Evolutionary conservation across 2,888 invertebrate species (phyloP), one percentile per base, ranked within the genome.

Genomic region (Caenorhabditis becei): DNA sequence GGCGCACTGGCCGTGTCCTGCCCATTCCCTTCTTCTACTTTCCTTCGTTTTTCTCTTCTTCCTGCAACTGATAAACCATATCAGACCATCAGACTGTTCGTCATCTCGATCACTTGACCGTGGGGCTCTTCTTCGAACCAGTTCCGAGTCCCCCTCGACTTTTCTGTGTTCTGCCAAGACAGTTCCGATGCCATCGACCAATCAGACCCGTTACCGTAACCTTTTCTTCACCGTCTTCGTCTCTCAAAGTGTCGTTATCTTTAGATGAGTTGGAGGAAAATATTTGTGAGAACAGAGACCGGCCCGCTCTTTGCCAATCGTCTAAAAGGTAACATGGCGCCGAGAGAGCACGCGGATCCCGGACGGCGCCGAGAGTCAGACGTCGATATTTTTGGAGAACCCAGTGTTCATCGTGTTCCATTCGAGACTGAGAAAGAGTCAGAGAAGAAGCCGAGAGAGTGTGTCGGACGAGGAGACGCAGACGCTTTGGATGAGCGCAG

Each of bases 381-480:
- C 47, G 51, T 61, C 70, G 70, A 61, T 61, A 35, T 18, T 41
- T 51, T 61, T 24, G 51, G 32, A 10, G 26, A 63, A 14, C 26
- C 5, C 24, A 37, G 61, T 56, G 72, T 72, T 71, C 71, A 51
- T 14, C n/a, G 53, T 56, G 72, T 72, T 72, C 71, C 41, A 28
- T 44, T 2, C 69, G 70, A 70, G 61, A 53, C 10, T 16, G 16
- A 23, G 20, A 32, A 37, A 61, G 49, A 51, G 51, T 47, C 10
- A 65, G 74, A 72, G 62, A 54, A 49, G n/a, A n/a, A 24, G 53
- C 18, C 28, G 44, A 72, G 65, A 59, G 59, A 74, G 65, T 59
- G 59, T 41, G 20, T 11, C 1, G 28, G 59, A 63, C 7, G 7
- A 1, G 18, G 65, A 74, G 74, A 74, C 58, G 28, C 35, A 41